Percentiles rank a stretch among this genome's conserved stretches.
Evolutionary conservation across 2,113 vertebrate genomes (phyloP).

Genomic region (Anas platyrhynchos): DNA sequence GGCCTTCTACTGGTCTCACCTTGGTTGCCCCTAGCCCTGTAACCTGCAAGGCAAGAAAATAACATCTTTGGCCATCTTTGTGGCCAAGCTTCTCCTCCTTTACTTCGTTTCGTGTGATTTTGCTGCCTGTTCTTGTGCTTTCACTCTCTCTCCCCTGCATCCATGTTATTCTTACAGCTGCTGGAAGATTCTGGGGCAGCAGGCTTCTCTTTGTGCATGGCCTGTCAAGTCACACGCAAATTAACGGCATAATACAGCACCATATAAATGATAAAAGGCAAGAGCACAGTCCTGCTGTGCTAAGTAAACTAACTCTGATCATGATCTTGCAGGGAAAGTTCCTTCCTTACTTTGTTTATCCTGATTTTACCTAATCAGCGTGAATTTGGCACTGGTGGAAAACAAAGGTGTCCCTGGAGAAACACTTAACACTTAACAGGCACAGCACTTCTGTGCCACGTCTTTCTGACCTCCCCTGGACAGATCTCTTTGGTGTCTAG

Average conservation of each 20-base stretch:
- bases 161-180: neutral
- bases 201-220: neutral
- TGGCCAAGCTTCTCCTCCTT: neutral
- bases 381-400: neutral
- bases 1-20: neutral
- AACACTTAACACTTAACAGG: neutral
- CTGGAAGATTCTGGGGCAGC: neutral
- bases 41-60: neutral
- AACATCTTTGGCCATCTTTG: neutral
- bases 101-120: neutral
- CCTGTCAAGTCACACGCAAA: neutral
- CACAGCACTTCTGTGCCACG: neutral
- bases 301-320: neutral
- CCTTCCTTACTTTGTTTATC: neutral
- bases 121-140: neutral
- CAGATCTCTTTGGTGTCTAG: neutral
- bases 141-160: neutral
- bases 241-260: neutral
- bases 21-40: neutral
- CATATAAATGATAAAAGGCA: neutral
- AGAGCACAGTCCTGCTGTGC: neutral
- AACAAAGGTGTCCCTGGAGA: neutral
- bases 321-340: neutral
- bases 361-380: neutral
- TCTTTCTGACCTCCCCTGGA: neutral